Evolutionary conservation across 92 coral and sea anemone species (phyloP), one percentile per base, ranked within the genome.

Genomic region (Phenganax stokvisi): DNA sequence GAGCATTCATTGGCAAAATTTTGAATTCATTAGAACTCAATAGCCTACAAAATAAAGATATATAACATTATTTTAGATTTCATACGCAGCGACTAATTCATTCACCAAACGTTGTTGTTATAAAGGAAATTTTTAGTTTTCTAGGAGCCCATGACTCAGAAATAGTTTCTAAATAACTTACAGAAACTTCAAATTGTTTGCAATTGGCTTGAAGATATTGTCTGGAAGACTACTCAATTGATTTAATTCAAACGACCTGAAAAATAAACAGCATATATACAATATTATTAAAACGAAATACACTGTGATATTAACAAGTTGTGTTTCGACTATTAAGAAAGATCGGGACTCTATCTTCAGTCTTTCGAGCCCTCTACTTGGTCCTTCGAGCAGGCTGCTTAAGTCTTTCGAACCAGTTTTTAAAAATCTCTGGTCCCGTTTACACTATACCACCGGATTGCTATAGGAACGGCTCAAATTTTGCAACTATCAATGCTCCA

Each of bases 211-310:
- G 70, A 76, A 59, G 56, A 76, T 57, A 57, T 59, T 25, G 44
- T 60, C 51, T 0, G 81, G 81, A 12, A 76, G 70, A 25, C 81
- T 76, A 37, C 56, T 76, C 9, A 76, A 53, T 31, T 29, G 81
- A 76, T 76, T 76, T 6, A 6, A 6, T 9, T 20, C 56, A 52
- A 76, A 30, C 3, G 54, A 59, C 51, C 81, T 76, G 81, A 25
- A 57, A 76, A 56, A 55, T 55, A n/a, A 17, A 73, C 31, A 17
- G 10, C 25, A 65, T 10, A 65, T 11, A 17, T 65, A 12, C 2
- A 17, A 9, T 10, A 65, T 28, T 17, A 9, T 65, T 11, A 11
- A 1, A 28, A 65, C 5, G 11, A 65, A 9, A 11, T 28, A 16
- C 37, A 67, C 3, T 27, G 30, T 37, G 30, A 20, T 8, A 67